Base-by-base conservation (phyloP, 2,888 invertebrate genomes). In the Macrosiphum euphorbiae region DNA sequence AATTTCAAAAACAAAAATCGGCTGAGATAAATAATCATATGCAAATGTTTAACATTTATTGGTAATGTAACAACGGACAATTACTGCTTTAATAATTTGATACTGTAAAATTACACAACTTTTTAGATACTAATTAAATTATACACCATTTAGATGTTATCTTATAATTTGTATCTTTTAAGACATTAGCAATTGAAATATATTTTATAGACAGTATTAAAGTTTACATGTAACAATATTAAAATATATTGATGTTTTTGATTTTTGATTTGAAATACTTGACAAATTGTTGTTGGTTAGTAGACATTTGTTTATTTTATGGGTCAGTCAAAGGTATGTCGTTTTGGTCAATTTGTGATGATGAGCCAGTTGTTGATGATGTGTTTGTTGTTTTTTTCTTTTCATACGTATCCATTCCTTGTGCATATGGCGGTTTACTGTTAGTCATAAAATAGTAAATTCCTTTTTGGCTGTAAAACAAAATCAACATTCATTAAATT, bases 381-480 rank as follows among this genome's bases (percentile, higher is more conserved):
- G 28, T 7, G 10, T 13, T 13, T 52, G 24, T 47, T 28, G 5
- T n/a, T n/a, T 41, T 28, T 52, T 78, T 52, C 4, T 35, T 41
- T 1, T 61, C 52, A 50, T 94, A 67, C 67, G 90, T 3, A 20
- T 52, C 50, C n/a, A 58, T 58, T 78, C 94, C 94, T 95, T 97
- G 96, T 28, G 98, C 98, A 96, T 97, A 98, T 13, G 98, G 98
- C 94, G 97, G 97, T 95, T 97, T 97, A 11, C 97, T 97, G 96
- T 98, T 98, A 94, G 98, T 98, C 94, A 97, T 97, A 28, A 98
- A 97, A 96, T 98, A 98, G 95, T 97, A 98, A n/a, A 97, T 97
- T 52, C 98, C 98, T 13, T 13, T 95, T 98, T 96, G 41, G 98
- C 98, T 95, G 98, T 98, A 96, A 92, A 24, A 78, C 20, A 78